These are phyloP conservation scores for Loriculus beryllinus DNA, from an alignment of 2,797 vertebrate genomes.

Conservation along the genomic window DNA sequence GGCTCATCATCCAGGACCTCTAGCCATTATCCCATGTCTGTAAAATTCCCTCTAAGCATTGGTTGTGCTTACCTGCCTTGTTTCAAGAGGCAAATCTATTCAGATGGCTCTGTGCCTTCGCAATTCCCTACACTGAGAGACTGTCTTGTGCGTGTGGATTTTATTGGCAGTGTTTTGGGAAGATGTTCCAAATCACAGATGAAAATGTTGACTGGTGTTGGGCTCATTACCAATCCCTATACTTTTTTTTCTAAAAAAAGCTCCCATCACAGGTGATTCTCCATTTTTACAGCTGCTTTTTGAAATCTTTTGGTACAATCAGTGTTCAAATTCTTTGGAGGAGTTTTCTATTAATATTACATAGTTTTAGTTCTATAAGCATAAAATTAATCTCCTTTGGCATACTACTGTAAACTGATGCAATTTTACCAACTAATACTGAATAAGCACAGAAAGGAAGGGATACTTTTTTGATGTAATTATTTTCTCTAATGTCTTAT, in stretches of 20 bases:
- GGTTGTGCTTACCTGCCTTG: background rate
- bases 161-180: background rate
- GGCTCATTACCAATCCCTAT: background rate
- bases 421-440: background rate
- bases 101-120: background rate
- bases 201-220: background rate
- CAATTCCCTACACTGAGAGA: background rate
- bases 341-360: background rate
- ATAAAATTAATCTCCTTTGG: background rate
- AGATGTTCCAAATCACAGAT: background rate
- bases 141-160: background rate
- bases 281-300: background rate
- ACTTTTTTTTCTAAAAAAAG: background rate
- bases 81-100: background rate
- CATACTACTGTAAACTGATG: background rate
- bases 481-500: background rate
- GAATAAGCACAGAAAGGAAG: background rate
- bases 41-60: background rate
- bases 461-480: background rate
- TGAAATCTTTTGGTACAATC: background rate
- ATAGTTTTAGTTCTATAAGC: background rate
- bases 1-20: rapidly evolving
- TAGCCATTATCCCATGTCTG: background rate
- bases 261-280: background rate
- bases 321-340: background rate